Evolutionary conservation across 2,113 vertebrate species (phyloP).

Genomic region (Gobio gobio): DNA sequence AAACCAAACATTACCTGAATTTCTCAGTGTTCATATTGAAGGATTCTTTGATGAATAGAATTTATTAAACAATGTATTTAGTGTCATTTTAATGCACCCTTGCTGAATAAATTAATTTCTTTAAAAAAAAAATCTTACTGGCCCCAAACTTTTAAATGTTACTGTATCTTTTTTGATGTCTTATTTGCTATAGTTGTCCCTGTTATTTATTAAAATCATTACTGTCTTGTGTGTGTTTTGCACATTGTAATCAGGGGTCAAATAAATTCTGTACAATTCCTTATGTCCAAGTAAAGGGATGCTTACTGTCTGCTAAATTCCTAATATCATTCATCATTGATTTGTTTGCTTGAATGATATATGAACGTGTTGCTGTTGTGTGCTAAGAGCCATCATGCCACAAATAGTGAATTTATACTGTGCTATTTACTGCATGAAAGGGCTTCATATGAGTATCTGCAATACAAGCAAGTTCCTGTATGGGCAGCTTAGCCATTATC

Average conservation of each 20-base stretch:
- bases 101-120: background rate
- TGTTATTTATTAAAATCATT: background rate
- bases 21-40: too few species aligned
- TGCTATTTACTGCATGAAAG: background rate
- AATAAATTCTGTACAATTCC: background rate
- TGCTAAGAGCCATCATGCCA: background rate
- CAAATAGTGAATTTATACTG: background rate
- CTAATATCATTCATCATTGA: background rate
- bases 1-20: background rate
- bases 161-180: background rate
- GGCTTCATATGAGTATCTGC: background rate
- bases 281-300: background rate
- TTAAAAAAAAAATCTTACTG: background rate
- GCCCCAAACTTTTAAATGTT: background rate
- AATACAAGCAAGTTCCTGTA: background rate
- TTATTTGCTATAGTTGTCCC: background rate
- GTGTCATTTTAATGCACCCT: background rate
- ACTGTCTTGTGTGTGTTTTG: background rate
- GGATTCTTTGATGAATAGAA: too few species aligned
- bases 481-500: background rate
- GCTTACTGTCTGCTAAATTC: background rate
- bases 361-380: background rate
- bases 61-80: background rate
- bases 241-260: constrained; percentile 1
- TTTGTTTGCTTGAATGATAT: background rate